Base-by-base conservation (phyloP, 2,113 vertebrate species). In the Podilymbus podiceps region DNA sequence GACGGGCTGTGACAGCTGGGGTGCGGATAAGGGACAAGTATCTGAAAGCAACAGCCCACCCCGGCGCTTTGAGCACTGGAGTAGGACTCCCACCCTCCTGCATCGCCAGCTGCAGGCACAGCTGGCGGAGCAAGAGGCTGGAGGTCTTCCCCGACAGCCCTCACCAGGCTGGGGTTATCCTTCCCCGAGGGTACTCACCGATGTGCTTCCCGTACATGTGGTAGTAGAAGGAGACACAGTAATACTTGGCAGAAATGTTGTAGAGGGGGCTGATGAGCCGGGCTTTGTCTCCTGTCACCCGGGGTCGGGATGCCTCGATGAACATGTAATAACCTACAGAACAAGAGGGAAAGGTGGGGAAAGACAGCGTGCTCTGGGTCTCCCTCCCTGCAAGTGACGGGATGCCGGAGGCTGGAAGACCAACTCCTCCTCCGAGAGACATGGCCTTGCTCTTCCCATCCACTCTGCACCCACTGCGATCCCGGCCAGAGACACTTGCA, bases 191-290 rank as follows among this genome's bases (percentile, higher is more conserved):
- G 47, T 50, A 98, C 99, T 99, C 98, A 99, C 99, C 99, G 0
- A 99, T 99, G 97, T 99, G 99, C 95, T 99, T 99, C 89, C 99
- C 99, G 0, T 99, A 99, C 99, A 99, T 99, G 97, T 99, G 99
- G 98, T 99, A 99, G 98, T 99, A 99, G 98, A 99, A 99, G 84
- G 99, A 99, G 96, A 99, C 98, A 18, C 99, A 99, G 95, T 98
- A 98, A n/a, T 98, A 98, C 94, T 98, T 98, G 84, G 98, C 97
- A 9, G 98, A 99, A 82, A 99, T 98, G 9, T 99, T 99, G 97
- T 99, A 99, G 88, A 99, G 98, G 8, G 99, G 99, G 64, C 99
- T 99, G 94, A 99, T 98, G 73, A 99, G 97, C 40, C 99, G 98
- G 8, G 99, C 99, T 31, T 98, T 99, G 98, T 99, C 99, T 24